A percentile compares a stretch with the other conserved stretches of the same genome.
Evolutionary conservation across 2,888 invertebrate genomes (phyloP).

Genomic region (Polydrusus cervinus): DNA sequence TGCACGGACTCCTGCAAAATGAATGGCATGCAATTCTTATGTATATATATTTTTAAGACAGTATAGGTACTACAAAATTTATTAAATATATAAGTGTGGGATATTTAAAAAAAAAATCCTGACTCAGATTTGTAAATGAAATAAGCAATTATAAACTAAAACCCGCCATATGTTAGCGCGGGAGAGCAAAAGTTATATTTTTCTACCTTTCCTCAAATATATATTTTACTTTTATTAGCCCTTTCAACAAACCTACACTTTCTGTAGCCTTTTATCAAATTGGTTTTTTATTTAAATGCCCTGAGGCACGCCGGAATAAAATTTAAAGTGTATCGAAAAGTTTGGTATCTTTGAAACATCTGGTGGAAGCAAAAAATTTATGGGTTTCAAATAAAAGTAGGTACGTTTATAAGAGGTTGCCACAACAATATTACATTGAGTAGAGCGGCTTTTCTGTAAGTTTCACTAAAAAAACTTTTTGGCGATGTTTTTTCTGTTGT

Average conservation of each 20-base stretch:
- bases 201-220: background rate
- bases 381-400: background rate
- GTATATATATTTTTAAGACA: no score
- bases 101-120: no score
- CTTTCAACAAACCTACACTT: background rate
- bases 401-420: background rate
- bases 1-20: no score
- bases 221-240: slow-evolving; percentile 5
- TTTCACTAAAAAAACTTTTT: background rate
- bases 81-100: no score
- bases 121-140: no score
- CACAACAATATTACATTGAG: no score
- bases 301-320: background rate
- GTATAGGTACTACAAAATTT: no score
- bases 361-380: background rate
- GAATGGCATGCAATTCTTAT: no score
- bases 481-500: no score
- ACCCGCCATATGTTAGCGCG: background rate
- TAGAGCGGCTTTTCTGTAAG: background rate
- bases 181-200: background rate
- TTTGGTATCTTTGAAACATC: slow-evolving; percentile 3
- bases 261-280: slow-evolving; percentile 12
- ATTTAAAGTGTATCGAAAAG: slow-evolving; percentile 12
- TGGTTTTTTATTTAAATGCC: slow-evolving; percentile 6
- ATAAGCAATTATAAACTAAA: background rate